These are phyloP conservation scores for Pegoplata infirma DNA, from an alignment of 2,888 invertebrate species.

Conservation along the genomic window DNA sequence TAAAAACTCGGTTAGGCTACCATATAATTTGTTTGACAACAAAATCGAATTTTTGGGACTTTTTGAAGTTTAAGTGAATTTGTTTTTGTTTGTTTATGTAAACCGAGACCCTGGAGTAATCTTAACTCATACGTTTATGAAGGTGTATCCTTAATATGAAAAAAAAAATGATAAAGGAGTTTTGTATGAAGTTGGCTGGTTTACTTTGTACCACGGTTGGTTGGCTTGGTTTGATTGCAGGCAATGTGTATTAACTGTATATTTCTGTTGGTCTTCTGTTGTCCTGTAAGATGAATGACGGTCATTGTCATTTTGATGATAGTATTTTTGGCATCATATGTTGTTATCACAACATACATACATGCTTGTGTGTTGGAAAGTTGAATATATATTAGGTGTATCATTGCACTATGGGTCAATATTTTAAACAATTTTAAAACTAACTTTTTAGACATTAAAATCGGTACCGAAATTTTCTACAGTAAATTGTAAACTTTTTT, in stretches of 20 bases:
- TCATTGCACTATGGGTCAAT: neutral
- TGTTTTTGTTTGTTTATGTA: too few relatives aligned
- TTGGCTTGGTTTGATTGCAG: neutral
- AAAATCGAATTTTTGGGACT: too few relatives aligned
- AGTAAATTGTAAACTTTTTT: too few relatives aligned
- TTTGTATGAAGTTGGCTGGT: neutral
- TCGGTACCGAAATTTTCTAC: too few relatives aligned
- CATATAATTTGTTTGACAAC: too few relatives aligned
- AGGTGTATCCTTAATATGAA: neutral
- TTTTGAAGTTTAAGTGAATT: too few relatives aligned
- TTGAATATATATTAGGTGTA: neutral
- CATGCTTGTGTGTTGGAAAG: neutral
- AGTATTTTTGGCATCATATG: slow-evolving; percentile 48
- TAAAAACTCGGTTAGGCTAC: too few relatives aligned
- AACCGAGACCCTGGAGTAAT: too few relatives aligned
- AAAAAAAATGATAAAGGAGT: neutral
- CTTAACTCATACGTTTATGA: neutral
- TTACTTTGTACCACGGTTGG: neutral
- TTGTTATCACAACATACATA: slow-evolving; percentile 7
- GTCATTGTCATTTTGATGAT: slow-evolving; percentile 61
- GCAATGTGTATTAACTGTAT: neutral
- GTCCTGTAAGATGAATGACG: slow-evolving; percentile 57
- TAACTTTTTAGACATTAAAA: too few relatives aligned
- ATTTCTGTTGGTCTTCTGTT: neutral
- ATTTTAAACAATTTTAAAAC: too few relatives aligned